Evolutionary conservation across 1,140 invertebrate genomes (phyloP).

Genomic region (Ostrea edulis): DNA sequence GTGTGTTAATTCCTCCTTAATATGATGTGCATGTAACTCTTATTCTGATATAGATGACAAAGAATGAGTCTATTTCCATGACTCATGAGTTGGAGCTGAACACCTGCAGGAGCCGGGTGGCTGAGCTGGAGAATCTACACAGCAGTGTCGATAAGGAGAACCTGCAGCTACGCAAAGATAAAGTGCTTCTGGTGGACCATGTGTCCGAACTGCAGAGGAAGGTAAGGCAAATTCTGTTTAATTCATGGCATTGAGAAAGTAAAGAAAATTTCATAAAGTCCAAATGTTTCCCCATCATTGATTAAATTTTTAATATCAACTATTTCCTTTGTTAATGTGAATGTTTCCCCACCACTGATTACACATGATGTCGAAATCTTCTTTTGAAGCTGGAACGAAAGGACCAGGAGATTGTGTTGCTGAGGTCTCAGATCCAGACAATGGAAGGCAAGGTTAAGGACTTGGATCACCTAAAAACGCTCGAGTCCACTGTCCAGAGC

Average conservation of each 20-base stretch:
- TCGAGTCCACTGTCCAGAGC: constrained; percentile 73
- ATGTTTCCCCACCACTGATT: no score
- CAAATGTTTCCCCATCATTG: no score
- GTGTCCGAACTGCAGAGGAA: constrained; percentile 75
- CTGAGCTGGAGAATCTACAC: constrained; percentile 68
- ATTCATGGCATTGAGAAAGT: not conserved
- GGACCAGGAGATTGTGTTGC: constrained; percentile 63
- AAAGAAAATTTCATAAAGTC: not conserved
- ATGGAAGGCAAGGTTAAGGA: constrained; percentile 66
- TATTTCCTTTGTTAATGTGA: no score
- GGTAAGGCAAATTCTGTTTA: constrained; percentile 57
- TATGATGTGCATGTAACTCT: no score
- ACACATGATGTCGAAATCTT: not conserved
- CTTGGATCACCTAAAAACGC: constrained; percentile 70
- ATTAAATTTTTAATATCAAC: no score
- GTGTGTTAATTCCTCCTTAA: no score
- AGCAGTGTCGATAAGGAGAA: constrained; percentile 69
- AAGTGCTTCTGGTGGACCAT: constrained; percentile 75
- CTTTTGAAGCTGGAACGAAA: constrained; percentile 66
- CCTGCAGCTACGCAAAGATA: constrained; percentile 74
- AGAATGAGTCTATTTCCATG: constrained; percentile 65
- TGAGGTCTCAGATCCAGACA: constrained; percentile 59
- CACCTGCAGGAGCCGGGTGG: constrained; percentile 64
- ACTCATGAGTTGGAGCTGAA: constrained; percentile 65
- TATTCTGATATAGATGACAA: constrained; percentile 61